A percentile compares a stretch with the other conserved stretches of the same genome.
Evolutionary conservation across 2,797 vertebrate species (phyloP).

Genomic region (Oreonectes daqikongensis): DNA sequence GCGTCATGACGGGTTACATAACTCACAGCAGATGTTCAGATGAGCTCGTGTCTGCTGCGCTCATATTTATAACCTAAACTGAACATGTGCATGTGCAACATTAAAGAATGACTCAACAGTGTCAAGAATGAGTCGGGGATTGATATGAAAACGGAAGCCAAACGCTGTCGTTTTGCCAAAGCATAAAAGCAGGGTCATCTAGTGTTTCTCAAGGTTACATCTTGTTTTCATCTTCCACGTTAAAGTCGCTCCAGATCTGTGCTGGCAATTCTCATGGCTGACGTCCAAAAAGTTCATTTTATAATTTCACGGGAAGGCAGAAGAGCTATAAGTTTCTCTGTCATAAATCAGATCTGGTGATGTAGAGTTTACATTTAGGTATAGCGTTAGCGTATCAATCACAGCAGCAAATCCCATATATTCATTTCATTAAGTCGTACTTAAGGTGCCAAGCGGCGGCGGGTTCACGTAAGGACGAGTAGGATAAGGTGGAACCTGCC

Average conservation of each 20-base stretch:
- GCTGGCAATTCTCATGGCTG: slow-evolving; percentile 23
- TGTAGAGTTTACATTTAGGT: slow-evolving; percentile 37
- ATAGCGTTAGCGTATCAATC: slow-evolving; percentile 42
- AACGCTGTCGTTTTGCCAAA: neutral
- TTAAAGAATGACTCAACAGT: slow-evolving; percentile 15
- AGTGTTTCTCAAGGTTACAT: slow-evolving; percentile 34
- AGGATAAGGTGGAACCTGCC: slow-evolving; percentile 10
- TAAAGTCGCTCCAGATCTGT: slow-evolving; percentile 12
- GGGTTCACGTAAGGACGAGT: slow-evolving; percentile 13
- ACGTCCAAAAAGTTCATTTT: slow-evolving; percentile 38
- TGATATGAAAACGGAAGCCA: slow-evolving; percentile 10
- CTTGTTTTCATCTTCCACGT: slow-evolving; percentile 40
- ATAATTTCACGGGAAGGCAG: slow-evolving; percentile 38
- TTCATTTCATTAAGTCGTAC: slow-evolving; percentile 33
- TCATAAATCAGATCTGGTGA: slow-evolving; percentile 34
- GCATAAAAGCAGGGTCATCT: neutral
- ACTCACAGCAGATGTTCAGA: neutral
- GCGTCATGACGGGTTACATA: neutral
- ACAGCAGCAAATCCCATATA: slow-evolving; percentile 23
- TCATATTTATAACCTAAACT: slow-evolving; percentile 5
- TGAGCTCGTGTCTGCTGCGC: neutral
- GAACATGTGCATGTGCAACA: neutral
- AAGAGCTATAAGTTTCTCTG: slow-evolving; percentile 25
- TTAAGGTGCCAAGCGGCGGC: slow-evolving; percentile 10
- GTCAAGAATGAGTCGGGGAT: neutral